Evolutionary conservation across 1,140 invertebrate species (phyloP).

Genomic region (Platyscapa corneri): DNA sequence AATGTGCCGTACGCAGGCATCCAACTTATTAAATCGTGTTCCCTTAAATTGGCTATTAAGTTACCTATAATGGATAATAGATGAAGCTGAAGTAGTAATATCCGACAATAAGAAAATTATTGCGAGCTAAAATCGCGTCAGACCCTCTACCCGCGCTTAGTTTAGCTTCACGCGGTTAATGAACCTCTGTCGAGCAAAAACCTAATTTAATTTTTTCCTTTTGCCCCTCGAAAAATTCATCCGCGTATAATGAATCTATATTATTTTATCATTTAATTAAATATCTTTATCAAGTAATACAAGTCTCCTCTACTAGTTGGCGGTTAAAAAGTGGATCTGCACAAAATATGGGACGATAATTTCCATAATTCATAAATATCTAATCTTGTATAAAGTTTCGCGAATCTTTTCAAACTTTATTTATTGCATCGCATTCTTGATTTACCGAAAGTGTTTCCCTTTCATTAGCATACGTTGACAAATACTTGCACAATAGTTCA

Average conservation of each 20-base stretch:
- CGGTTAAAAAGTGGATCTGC: not conserved
- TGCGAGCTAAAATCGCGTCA: slow-evolving; percentile 46
- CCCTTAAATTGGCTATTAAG: slow-evolving; percentile 60
- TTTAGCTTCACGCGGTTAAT: slow-evolving; percentile 12
- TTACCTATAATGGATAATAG: slow-evolving; percentile 54
- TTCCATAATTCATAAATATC: not conserved
- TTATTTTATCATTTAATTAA: slow-evolving; percentile 38
- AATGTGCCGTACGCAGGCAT: slow-evolving; percentile 51
- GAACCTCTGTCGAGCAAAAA: slow-evolving; percentile 27
- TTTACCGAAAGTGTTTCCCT: not conserved
- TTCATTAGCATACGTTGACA: not conserved
- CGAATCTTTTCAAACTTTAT: not conserved
- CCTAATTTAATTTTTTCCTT: slow-evolving; percentile 23
- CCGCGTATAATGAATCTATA: not conserved
- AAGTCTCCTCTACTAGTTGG: not conserved
- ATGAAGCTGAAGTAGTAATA: slow-evolving; percentile 54
- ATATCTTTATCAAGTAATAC: not conserved
- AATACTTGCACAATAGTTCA: not conserved
- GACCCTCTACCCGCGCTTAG: not conserved
- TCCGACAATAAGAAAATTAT: slow-evolving; percentile 56
- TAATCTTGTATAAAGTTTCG: not conserved
- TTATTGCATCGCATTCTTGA: not conserved
- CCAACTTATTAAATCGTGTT: slow-evolving; percentile 61
- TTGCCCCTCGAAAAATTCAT: slow-evolving; percentile 23
- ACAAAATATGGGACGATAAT: not conserved